Base-by-base conservation (phyloP, 2,113 vertebrate genomes). In the Azemiops feae region DNA sequence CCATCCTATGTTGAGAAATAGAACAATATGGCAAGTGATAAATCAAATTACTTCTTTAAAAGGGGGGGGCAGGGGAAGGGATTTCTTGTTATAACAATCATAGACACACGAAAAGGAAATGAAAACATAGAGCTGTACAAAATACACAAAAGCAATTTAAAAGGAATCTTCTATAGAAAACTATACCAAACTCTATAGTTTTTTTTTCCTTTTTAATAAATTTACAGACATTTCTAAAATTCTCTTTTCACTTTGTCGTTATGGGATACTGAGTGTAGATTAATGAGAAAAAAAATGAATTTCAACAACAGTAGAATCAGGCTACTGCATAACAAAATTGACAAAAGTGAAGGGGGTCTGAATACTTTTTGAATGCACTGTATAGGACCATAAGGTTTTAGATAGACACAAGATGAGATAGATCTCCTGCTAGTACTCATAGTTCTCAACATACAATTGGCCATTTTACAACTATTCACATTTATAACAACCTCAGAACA, bases 31-130 rank as follows among this genome's bases (percentile, higher is more conserved):
- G n/a, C 60, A 74, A 74, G 69, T 74, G 69, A 74, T 74, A 34
- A 74, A 74, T 39, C 69, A 81, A 81, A 39, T 81, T 81, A 81
- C 69, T 81, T 81, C n/a, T 81, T 81, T 81, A 81, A 81, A 81
- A 34, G 5, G 16, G 0, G 0, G 69, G 12, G 4, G 55, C 22
- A 8, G 5, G 27, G n/a, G 69, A 8, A 20, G 6, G n/a, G 16
- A 74, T 39, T 74, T 39, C n/a, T 74, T 74, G 69, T 74, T 74
- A 34, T 39, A 39, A 34, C 69, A 74, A 39, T 34, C 69, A 74
- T 34, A 74, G n/a, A 74, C 5, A 39, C 16, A 39, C 0, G 1
- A 39, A 74, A 74, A 74, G 16, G 5, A 74, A 20, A 39, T 39
- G 5, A 74, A 20, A 74, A n/a, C 14, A 69, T 16, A 16, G n/a